A percentile compares a stretch with the other conserved stretches of the same genome.
These are phyloP conservation scores for Dicyrtoma fusca DNA, from an alignment of 2,888 invertebrate species.

Conservation along the genomic window DNA sequence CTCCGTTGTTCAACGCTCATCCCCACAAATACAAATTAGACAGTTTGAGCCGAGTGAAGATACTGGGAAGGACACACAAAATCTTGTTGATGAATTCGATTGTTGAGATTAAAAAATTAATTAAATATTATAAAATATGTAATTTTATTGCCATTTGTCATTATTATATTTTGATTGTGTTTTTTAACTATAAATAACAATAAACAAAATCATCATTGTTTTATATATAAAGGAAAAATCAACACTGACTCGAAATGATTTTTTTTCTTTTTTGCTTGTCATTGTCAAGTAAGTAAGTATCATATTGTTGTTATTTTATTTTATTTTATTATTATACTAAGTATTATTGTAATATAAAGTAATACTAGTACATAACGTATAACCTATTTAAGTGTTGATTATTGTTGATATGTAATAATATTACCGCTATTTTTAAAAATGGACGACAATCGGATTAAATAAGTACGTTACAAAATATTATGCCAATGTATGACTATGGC, in stretches of 20 bases:
- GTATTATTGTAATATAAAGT: conserved; percentile 8
- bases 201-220: conserved; percentile 14
- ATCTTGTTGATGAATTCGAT: conserved; percentile 82
- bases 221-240: conserved; percentile 7
- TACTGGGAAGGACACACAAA: conserved; percentile 88
- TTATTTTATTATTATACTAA: too few relatives aligned
- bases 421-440: conserved; percentile 1
- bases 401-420: conserved; percentile 13
- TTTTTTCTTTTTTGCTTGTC: conserved; percentile 19
- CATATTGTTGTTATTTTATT: too few relatives aligned
- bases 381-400: conserved; percentile 19
- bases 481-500: background rate
- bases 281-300: background rate
- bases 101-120: conserved; percentile 27
- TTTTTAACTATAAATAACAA: conserved; percentile 8
- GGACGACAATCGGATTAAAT: conserved; percentile 12
- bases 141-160: background rate
- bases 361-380: too few relatives aligned
- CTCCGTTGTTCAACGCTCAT: conserved; percentile 76
- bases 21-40: conserved; percentile 73
- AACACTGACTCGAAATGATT: background rate
- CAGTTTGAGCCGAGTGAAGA: conserved; percentile 83
- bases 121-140: too few relatives aligned
- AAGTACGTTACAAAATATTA: background rate
- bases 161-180: conserved; percentile 25